These are phyloP conservation scores for Ceriagrion tenellum DNA, from an alignment of 2,888 invertebrate species.

Conservation along the genomic window DNA sequence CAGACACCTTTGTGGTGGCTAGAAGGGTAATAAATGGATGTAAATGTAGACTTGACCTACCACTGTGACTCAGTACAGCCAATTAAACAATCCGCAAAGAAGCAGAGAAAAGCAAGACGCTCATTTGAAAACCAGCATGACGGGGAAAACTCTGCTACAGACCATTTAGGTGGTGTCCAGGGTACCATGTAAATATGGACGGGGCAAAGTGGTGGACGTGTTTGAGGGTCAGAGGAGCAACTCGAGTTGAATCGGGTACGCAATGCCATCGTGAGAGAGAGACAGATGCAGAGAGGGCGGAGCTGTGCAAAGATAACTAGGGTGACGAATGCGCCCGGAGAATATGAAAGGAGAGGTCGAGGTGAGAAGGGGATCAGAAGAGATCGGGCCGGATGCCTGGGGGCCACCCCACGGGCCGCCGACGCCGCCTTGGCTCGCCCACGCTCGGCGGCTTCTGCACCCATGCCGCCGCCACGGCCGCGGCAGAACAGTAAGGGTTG, in stretches of 20 bases:
- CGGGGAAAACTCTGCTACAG: too few species aligned
- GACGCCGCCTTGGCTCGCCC: background rate
- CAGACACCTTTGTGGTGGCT: too few species aligned
- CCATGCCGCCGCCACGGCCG: background rate
- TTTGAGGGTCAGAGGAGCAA: background rate
- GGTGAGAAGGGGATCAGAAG: background rate
- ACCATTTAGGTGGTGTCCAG: too few species aligned
- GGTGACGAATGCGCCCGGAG: background rate
- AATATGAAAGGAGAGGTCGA: background rate
- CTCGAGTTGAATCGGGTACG: background rate
- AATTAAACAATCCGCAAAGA: too few species aligned
- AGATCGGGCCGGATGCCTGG: background rate
- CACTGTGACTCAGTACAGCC: too few species aligned
- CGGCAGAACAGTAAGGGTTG: background rate
- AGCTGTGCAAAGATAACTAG: background rate
- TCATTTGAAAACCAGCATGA: too few species aligned
- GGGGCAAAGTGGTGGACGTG: background rate
- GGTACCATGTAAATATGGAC: background rate
- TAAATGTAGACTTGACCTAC: too few species aligned
- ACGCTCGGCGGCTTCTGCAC: background rate
- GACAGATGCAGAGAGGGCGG: background rate
- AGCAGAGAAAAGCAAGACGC: too few species aligned
- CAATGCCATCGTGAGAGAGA: background rate
- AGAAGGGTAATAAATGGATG: too few species aligned
- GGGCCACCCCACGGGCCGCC: too few species aligned